Evolutionary conservation across 2,113 vertebrate species (phyloP).

Genomic region (Sminthopsis crassicaudata): DNA sequence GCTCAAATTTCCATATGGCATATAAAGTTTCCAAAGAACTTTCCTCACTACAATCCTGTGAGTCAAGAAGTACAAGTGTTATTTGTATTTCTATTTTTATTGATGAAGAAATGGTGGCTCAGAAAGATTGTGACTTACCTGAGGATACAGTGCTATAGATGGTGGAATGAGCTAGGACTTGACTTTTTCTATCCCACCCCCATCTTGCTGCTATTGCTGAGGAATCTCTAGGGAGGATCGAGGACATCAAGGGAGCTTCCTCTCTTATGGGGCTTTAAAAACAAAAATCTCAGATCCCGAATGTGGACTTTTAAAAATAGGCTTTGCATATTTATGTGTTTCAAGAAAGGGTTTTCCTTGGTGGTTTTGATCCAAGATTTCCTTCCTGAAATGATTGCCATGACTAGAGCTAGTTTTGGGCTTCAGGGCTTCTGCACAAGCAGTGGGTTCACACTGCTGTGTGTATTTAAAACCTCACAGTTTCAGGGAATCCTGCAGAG

Average conservation of each 20-base stretch:
- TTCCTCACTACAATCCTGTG: neutral
- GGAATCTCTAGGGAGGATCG: neutral
- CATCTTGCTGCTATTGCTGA: neutral
- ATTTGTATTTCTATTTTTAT: neutral
- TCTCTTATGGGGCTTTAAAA: constrained; percentile 34
- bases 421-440: constrained; percentile 22
- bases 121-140: neutral
- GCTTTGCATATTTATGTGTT: constrained; percentile 39
- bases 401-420: constrained; percentile 7
- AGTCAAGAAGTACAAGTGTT: neutral
- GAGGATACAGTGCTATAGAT: neutral
- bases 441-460: constrained; percentile 6
- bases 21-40: neutral
- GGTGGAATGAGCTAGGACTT: neutral
- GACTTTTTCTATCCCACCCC: neutral
- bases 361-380: constrained; percentile 55
- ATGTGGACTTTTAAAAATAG: constrained; percentile 31
- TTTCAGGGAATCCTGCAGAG: neutral
- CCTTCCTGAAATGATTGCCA: constrained; percentile 22
- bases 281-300: neutral
- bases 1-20: neutral
- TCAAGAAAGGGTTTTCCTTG: constrained; percentile 51
- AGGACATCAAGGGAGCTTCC: constrained; percentile 12
- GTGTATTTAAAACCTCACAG: constrained; percentile 37
- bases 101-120: neutral